These are phyloP conservation scores for Periophthalmodon schlosseri DNA, from an alignment of 2,113 vertebrate species.

Conservation along the genomic window DNA sequence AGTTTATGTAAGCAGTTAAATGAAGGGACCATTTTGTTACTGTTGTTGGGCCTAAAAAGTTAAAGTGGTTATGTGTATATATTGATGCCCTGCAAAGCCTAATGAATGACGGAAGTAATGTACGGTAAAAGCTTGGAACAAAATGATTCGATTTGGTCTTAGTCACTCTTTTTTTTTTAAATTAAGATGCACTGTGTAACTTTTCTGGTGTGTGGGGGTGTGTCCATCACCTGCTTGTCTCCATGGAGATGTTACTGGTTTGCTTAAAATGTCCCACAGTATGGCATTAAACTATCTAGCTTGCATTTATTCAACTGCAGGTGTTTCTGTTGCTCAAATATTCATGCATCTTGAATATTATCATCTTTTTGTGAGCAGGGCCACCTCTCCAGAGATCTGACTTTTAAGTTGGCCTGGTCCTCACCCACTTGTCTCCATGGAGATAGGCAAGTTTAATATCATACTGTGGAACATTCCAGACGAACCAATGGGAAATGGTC, in stretches of 20 bases:
- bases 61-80: not conserved
- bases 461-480: not conserved
- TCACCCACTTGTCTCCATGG: too few relatives aligned
- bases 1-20: not conserved
- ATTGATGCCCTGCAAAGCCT: not conserved
- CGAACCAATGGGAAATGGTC: not conserved
- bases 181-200: not conserved
- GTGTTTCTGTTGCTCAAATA: too few relatives aligned
- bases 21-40: slow-evolving; percentile 1
- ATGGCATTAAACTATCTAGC: not conserved
- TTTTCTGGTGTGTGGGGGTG: not conserved
- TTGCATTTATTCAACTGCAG: too few relatives aligned
- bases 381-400: too few relatives aligned
- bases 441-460: not conserved
- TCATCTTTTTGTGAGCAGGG: too few relatives aligned
- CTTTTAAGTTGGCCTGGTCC: too few relatives aligned
- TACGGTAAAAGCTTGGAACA: not conserved
- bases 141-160: not conserved
- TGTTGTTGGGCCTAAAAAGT: not conserved
- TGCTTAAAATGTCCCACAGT: not conserved
- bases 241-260: not conserved
- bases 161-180: too few relatives aligned
- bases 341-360: too few relatives aligned
- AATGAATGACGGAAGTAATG: not conserved
- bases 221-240: not conserved